Conservation (phyloP, 2,113 vertebrate species). For the Oceanodroma tethys region DNA sequence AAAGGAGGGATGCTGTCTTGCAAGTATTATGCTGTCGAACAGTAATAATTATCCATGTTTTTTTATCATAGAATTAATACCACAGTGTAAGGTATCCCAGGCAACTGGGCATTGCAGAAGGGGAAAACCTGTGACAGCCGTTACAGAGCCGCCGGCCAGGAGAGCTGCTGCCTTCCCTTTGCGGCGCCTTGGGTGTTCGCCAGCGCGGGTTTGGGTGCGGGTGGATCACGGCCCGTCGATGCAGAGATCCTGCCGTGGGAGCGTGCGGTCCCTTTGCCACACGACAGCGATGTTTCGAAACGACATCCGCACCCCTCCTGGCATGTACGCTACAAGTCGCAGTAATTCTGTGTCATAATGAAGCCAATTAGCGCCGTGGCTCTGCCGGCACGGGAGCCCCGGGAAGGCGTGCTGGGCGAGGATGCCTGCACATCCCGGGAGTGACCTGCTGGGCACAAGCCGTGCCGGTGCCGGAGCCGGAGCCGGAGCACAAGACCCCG, state of each 20-base stretch:
- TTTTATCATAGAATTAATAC: not conserved
- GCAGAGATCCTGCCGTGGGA: not conserved
- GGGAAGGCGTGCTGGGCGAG: not conserved
- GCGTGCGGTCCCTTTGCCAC: not conserved
- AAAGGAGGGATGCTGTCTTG: constrained; percentile 20
- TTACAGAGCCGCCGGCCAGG: rapidly evolving
- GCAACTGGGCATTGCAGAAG: not conserved
- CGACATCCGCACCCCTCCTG: not conserved
- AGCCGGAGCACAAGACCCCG: not conserved
- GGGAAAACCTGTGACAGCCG: not conserved
- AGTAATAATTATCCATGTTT: not conserved
- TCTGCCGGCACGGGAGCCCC: not conserved
- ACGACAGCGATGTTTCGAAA: not conserved
- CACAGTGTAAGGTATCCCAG: not conserved
- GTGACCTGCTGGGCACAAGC: rapidly evolving
- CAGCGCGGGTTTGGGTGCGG: rapidly evolving
- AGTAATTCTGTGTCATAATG: not conserved
- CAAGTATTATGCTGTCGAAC: not conserved
- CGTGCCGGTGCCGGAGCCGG: not conserved
- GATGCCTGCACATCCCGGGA: not conserved
- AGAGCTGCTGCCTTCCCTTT: not conserved
- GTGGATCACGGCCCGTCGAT: not conserved
- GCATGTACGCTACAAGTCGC: not conserved
- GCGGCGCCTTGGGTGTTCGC: rapidly evolving
- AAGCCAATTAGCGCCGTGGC: not conserved